A percentile compares a stretch with the other conserved stretches of the same genome.
Conservation (phyloP, 2,888 invertebrate species). For the Parnassius orleans region DNA sequence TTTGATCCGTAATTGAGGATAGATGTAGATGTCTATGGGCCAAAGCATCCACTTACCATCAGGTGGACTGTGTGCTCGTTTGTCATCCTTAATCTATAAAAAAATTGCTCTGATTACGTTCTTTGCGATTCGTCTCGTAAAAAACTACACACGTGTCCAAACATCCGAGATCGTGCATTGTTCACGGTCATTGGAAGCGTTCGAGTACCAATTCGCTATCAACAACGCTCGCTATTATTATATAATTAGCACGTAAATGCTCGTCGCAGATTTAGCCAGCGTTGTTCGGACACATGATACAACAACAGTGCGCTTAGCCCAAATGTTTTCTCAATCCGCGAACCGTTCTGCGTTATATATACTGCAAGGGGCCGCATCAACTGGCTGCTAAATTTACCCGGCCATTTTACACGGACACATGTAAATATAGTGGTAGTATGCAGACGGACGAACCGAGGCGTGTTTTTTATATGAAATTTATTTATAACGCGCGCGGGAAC, state of each 20-base stretch:
- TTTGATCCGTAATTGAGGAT: too few species aligned
- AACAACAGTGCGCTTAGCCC: conserved; percentile 8
- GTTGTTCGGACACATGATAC: conserved; percentile 35
- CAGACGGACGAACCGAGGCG: conserved; percentile 42
- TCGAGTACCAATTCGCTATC: neutral
- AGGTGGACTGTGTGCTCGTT: too few species aligned
- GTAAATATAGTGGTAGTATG: conserved; percentile 54
- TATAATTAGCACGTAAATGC: conserved; percentile 1
- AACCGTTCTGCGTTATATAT: conserved; percentile 5
- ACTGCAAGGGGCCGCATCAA: conserved; percentile 53
- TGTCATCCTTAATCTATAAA: too few species aligned
- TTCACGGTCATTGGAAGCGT: neutral
- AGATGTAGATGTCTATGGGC: too few species aligned
- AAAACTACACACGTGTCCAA: too few species aligned
- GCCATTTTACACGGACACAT: conserved; percentile 45
- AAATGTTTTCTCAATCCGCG: neutral
- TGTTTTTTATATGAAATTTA: conserved; percentile 40
- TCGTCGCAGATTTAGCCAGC: conserved; percentile 1
- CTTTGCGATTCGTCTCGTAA: too few species aligned
- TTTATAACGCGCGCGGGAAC: conserved; percentile 45
- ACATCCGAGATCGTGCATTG: neutral
- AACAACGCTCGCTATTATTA: neutral
- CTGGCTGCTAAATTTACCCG: conserved; percentile 59
- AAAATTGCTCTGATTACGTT: too few species aligned
- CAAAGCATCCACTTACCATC: too few species aligned